Evolutionary conservation across 2,113 vertebrate species (phyloP), one percentile per base, ranked within the genome.

Genomic region (Oryzias curvinotus): DNA sequence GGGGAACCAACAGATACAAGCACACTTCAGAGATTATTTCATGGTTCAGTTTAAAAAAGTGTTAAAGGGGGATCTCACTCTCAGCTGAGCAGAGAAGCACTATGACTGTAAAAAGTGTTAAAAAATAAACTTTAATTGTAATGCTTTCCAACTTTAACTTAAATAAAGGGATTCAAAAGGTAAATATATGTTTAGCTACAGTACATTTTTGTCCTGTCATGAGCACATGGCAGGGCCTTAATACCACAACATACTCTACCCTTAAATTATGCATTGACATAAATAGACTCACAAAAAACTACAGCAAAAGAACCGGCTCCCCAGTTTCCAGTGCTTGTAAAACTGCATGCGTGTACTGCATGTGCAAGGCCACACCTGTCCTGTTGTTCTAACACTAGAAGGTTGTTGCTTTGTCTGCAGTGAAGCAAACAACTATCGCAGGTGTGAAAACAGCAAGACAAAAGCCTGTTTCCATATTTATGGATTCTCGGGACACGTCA

Each of bases 371-470:
- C 64, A 66, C 16, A 19, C 36, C 53, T 59, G 79, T n/a, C 70
- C 68, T 81, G 81, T 77, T 46, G 47, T 58, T 62, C 21, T 51
- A 50, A 50, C 76, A 65, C 56, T 19, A 45, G 1, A 42, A 45
- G 48, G 18, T n/a, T 54, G 71, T 62, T 77, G 62, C 18, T 67
- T 64, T 74, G 52, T 62, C 56, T 14, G 58, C 68, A 85, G 60
- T 81, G 75, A 81, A 57, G 75, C 72, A 49, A 56, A 76, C 13
- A 3, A 52, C 54, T 17, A 88, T 88, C 68, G 50, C 19, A 84
- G 77, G 85, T 88, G 88, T 69, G 74, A 87, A 80, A 83, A 71
- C 77, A 76, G 48, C 76, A 72, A 57, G 62, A 42, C 44, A 52
- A 73, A 64, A 57, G 25, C 25, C 7, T 53, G 25, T 78, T 73